Evolutionary conservation across 1,140 invertebrate species (phyloP).

Genomic region (Brachystomella parvula): DNA sequence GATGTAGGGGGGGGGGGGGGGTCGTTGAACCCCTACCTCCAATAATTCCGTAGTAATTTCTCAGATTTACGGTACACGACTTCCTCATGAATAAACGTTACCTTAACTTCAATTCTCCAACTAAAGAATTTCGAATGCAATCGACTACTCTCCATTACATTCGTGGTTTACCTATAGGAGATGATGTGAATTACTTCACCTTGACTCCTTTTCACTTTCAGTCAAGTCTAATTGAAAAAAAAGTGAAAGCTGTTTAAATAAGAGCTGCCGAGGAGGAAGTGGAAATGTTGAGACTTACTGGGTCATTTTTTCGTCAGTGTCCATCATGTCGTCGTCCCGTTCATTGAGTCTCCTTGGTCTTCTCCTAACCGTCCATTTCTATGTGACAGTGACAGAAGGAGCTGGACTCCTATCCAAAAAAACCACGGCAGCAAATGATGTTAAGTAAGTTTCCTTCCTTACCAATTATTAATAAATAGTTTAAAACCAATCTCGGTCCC

Average conservation of each 20-base stretch:
- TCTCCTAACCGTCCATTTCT: neutral
- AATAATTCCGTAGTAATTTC: too few relatives aligned
- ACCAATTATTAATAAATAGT: too few relatives aligned
- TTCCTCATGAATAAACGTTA: too few relatives aligned
- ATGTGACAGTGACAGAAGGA: neutral
- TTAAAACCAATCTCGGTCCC: too few relatives aligned
- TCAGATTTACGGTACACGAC: too few relatives aligned
- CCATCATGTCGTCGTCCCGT: neutral
- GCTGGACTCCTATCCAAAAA: conserved; percentile 5
- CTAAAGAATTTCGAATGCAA: too few relatives aligned
- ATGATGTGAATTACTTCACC: neutral
- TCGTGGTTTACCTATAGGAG: too few relatives aligned
- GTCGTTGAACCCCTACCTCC: too few relatives aligned
- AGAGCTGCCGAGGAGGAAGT: too few relatives aligned
- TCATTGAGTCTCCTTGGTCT: neutral
- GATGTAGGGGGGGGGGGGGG: too few relatives aligned
- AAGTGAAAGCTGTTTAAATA: conserved; percentile 8
- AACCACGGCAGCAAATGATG: conserved; percentile 2
- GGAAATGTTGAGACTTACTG: neutral
- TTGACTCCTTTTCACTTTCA: neutral
- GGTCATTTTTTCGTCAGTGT: neutral
- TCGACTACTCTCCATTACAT: too few relatives aligned
- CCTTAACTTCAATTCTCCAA: too few relatives aligned
- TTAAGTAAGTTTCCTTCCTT: neutral
- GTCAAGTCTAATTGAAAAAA: neutral